A percentile compares a stretch with the other conserved stretches of the same genome.
Conservation (phyloP, 2,113 vertebrate species). For the Megatriorchis doriae region DNA sequence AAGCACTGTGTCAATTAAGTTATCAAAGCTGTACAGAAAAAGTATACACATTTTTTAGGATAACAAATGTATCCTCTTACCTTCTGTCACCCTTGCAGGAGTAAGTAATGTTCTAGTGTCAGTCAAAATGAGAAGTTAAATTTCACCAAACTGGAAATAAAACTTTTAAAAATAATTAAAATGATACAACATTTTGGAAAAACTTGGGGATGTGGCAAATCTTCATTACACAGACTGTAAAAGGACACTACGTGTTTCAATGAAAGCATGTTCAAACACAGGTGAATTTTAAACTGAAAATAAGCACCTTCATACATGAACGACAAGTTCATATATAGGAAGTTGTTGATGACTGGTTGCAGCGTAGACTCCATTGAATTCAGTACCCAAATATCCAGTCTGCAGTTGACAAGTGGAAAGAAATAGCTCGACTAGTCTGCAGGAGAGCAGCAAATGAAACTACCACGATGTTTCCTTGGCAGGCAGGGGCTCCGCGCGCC, state of each 20-base stretch:
- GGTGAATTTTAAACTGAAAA: background rate
- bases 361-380: background rate
- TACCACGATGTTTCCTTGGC: background rate
- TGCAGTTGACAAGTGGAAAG: background rate
- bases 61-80: background rate
- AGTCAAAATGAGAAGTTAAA: background rate
- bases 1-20: rapidly evolving
- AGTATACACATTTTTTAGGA: background rate
- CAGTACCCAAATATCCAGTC: background rate
- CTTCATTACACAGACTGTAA: background rate
- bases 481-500: rapidly evolving
- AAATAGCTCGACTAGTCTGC: background rate
- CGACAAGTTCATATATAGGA: background rate
- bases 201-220: background rate
- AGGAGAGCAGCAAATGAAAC: background rate
- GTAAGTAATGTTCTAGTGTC: background rate
- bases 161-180: background rate
- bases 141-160: background rate
- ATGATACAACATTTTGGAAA: background rate
- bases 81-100: background rate
- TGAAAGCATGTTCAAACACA: background rate
- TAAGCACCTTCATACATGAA: background rate
- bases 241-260: background rate
- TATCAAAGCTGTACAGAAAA: background rate
- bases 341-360: background rate